Base-by-base conservation (phyloP, 2,888 invertebrate species). In the Drosophila lutescens region DNA sequence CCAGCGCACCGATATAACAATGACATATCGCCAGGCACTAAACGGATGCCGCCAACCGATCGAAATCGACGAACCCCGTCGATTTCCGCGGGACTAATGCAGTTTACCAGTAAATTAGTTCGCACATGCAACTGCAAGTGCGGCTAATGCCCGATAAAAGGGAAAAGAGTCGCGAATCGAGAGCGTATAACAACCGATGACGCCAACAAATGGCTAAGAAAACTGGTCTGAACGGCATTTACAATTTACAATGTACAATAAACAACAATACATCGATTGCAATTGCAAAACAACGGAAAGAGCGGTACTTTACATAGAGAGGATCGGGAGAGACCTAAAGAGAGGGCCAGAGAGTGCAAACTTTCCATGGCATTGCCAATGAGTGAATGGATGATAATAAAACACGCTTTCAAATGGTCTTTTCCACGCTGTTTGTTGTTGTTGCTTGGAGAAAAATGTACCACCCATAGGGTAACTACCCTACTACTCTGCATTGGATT, bases 191-290 rank as follows among this genome's bases (percentile, higher is more conserved):
- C 76, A 75, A 67, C 76, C 81, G 58, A 74, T 43, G 49, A 56
- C 63, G 54, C 17, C 49, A 13, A 70, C 58, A 66, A 74, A 62
- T 76, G 71, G 80, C 74, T 58, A 77, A 69, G 66, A 85, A 84
- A 88, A 81, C 89, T 86, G 84, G 84, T 89, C 85, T 89, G 46
- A 78, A 76, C 85, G 80, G 80, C 80, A 78, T 72, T 83, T 63
- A 50, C 53, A 59, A 76, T 60, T 83, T 63, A 50, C 53, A 59
- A 76, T 60, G 73, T 23, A 23, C 23, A 23, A 23, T 23, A 70
- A 46, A 76, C 69, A 82, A 86, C 72, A 87, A 76, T 77, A 76
- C 69, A 82, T 82, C 72, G 85, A 76, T 77, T 66, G 72, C 71
- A 79, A 74, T 68, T 74, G 41, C 59, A 74, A 61, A 66, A 71